Percentiles rank a stretch among this genome's conserved stretches.
Conservation (phyloP, 2,797 vertebrate species). For the Artibeus lituratus region DNA sequence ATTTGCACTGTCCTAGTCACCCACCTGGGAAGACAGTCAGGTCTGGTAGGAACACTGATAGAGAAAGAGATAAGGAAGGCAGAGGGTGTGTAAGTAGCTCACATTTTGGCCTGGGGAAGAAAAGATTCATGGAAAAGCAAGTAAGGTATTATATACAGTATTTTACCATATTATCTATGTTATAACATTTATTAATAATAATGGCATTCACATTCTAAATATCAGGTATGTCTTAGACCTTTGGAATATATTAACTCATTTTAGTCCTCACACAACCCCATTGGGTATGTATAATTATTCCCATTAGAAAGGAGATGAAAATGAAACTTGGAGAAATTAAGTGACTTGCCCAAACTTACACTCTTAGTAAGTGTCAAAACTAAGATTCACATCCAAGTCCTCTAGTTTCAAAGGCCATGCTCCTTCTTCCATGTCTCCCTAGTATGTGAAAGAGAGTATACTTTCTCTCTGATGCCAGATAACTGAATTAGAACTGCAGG, state of each 20-base stretch:
- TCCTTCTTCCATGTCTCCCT: background rate
- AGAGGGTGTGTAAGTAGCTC: background rate
- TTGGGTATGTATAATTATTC: background rate
- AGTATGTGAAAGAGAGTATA: background rate
- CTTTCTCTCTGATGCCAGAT: background rate
- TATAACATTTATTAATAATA: background rate
- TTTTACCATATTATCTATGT: background rate
- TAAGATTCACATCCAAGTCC: background rate
- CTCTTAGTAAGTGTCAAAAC: background rate
- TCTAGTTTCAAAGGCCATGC: background rate
- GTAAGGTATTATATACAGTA: background rate
- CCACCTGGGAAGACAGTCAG: background rate
- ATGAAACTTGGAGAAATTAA: background rate
- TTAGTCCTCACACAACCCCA: background rate
- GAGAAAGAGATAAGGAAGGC: background rate
- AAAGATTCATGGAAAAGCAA: background rate
- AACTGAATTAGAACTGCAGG: background rate
- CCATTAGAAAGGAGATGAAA: background rate
- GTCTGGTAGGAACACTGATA: background rate
- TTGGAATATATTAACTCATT: background rate
- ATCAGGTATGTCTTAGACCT: background rate
- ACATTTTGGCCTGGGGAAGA: background rate
- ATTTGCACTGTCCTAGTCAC: background rate
- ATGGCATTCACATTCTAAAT: background rate
- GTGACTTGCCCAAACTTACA: background rate